Evolutionary conservation across 2,888 invertebrate species (phyloP).

Genomic region (Coenonympha glycerion): DNA sequence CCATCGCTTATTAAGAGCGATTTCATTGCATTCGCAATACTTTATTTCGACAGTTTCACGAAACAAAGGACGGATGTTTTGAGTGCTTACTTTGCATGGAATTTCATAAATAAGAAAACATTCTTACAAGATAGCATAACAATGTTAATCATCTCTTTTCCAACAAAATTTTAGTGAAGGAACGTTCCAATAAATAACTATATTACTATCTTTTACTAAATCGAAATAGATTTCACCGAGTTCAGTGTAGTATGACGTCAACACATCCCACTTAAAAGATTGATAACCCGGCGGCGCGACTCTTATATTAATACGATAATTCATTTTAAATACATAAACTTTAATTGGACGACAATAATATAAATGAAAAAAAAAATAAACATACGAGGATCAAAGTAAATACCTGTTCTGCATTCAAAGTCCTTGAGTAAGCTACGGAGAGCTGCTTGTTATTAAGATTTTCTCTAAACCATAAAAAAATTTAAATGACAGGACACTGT

Average conservation of each 20-base stretch:
- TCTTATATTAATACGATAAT: background rate
- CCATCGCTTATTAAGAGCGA: conserved; percentile 57
- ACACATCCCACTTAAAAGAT: background rate
- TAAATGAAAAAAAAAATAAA: background rate
- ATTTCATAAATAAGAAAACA: background rate
- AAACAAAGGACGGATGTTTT: background rate
- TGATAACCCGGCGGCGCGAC: background rate
- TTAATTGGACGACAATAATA: background rate
- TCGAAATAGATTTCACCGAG: no score
- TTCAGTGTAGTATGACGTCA: background rate
- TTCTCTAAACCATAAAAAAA: no score
- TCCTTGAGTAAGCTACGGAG: no score
- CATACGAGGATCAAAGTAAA: no score
- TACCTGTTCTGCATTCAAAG: no score
- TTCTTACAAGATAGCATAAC: no score
- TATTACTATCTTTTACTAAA: background rate
- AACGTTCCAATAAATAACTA: no score
- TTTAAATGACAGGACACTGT: no score
- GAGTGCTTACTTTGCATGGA: background rate
- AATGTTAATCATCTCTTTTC: background rate
- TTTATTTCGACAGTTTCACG: background rate
- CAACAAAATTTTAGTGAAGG: background rate
- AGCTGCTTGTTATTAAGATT: no score
- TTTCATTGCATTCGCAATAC: conserved; percentile 42
- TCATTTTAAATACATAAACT: background rate